Evolutionary conservation across 2,888 invertebrate genomes (phyloP).

Genomic region (Eilema caniola): DNA sequence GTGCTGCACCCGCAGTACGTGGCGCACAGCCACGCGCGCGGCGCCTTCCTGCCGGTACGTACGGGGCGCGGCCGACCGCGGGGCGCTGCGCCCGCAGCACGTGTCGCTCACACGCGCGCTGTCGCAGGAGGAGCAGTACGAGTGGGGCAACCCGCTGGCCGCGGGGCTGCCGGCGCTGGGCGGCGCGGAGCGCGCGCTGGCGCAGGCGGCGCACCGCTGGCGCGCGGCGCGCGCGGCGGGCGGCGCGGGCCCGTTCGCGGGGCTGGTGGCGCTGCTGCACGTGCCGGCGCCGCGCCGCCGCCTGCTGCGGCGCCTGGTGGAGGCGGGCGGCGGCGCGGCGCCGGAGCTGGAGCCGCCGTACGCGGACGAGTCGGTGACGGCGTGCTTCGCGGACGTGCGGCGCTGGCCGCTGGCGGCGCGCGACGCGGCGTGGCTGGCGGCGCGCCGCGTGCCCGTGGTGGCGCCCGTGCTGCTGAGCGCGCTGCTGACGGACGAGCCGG

Average conservation of each 20-base stretch:
- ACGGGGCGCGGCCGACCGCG: no score
- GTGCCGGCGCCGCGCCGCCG: constrained; percentile 87
- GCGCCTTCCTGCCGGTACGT: constrained; percentile 76
- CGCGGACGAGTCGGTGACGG: constrained; percentile 88
- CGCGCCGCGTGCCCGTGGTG: constrained; percentile 87
- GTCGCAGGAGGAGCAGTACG: constrained; percentile 92
- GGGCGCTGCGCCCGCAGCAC: constrained; percentile 86
- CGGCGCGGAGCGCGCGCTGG: constrained; percentile 80
- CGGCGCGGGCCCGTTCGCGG: constrained; percentile 82
- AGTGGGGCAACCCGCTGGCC: constrained; percentile 93
- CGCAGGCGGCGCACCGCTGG: constrained; percentile 90
- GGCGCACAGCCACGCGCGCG: constrained; percentile 88
- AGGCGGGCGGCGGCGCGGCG: constrained; percentile 92
- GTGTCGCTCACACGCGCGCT: constrained; percentile 88
- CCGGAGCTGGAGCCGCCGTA: constrained; percentile 88
- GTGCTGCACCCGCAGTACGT: constrained; percentile 94
- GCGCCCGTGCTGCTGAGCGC: constrained; percentile 88
- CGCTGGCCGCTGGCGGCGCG: constrained; percentile 78
- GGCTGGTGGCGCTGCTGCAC: constrained; percentile 85
- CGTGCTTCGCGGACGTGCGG: constrained; percentile 90
- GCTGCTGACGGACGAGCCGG: constrained; percentile 81
- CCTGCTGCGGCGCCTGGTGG: constrained; percentile 90
- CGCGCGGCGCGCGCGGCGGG: constrained; percentile 85
- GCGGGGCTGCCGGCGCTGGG: constrained; percentile 81
- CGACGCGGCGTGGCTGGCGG: constrained; percentile 86